A percentile compares a stretch with the other conserved stretches of the same genome.
Conservation (phyloP, 2,797 vertebrate genomes). For the Phoxinus dragarum region DNA sequence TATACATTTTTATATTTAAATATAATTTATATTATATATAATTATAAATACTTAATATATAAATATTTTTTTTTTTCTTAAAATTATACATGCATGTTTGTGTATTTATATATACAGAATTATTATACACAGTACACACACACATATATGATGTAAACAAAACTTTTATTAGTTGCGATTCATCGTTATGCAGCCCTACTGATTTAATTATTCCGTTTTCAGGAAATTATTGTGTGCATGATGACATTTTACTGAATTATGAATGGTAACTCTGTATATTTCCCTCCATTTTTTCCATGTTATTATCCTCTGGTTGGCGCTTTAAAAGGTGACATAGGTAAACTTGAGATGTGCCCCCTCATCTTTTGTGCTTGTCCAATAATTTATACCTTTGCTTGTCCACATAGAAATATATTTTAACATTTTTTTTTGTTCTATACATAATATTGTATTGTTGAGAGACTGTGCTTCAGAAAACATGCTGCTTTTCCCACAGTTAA, state of each 20-base stretch:
- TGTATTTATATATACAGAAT: too few species aligned
- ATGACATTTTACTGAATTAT: background rate
- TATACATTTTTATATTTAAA: too few species aligned
- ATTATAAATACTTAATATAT: too few species aligned
- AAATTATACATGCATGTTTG: too few species aligned
- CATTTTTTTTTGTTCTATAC: background rate
- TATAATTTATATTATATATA: too few species aligned
- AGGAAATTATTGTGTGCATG: background rate
- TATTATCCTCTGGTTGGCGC: conserved; percentile 26
- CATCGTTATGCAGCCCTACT: background rate
- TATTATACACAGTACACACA: too few species aligned
- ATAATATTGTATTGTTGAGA: background rate
- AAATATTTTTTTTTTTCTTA: too few species aligned
- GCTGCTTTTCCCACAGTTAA: conserved; percentile 1
- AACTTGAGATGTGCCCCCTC: conserved; percentile 35
- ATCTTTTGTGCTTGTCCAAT: background rate
- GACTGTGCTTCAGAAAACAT: background rate
- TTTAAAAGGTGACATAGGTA: conserved; percentile 52
- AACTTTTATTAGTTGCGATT: too few species aligned
- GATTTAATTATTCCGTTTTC: background rate
- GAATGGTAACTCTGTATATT: conserved; percentile 42
- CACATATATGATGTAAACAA: too few species aligned
- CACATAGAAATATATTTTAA: conserved; percentile 9
- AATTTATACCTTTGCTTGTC: conserved; percentile 8
- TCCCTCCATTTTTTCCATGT: conserved; percentile 26